A percentile compares a stretch with the other conserved stretches of the same genome.
These are phyloP conservation scores for Alfaro cultratus DNA, from an alignment of 2,797 vertebrate genomes.

Conservation along the genomic window DNA sequence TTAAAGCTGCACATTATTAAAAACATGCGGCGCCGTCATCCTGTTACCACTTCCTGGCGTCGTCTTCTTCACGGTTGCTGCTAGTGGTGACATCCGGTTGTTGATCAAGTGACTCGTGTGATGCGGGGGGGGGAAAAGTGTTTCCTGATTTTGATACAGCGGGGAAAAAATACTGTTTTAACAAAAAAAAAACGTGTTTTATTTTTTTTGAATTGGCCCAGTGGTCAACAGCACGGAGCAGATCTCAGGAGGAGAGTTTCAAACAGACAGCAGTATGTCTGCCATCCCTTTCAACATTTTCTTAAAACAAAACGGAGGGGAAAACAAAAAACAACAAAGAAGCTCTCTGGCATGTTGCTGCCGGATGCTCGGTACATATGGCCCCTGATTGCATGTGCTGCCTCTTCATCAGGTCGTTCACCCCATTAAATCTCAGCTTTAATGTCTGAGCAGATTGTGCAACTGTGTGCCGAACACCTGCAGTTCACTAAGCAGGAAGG, in stretches of 20 bases:
- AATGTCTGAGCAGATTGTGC: conserved; percentile 16
- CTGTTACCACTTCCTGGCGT: too few species aligned
- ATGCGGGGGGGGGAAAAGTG: too few species aligned
- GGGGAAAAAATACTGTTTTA: too few species aligned
- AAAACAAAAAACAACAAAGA: conserved; percentile 9
- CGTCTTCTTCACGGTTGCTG: too few species aligned
- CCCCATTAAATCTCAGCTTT: neutral
- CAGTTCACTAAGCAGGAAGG: conserved; percentile 26
- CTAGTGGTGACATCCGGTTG: too few species aligned
- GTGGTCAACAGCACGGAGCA: conserved; percentile 18
- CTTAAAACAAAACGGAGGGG: conserved; percentile 31
- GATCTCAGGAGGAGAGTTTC: conserved; percentile 48
- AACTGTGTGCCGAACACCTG: conserved; percentile 12
- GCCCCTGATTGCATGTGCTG: neutral
- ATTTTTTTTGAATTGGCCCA: too few species aligned
- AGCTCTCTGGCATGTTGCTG: conserved; percentile 15
- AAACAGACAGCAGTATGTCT: conserved; percentile 35
- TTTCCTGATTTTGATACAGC: too few species aligned
- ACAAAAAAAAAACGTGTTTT: too few species aligned
- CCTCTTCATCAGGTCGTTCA: conserved; percentile 16
- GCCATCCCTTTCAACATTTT: conserved; percentile 28
- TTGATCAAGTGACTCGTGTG: too few species aligned
- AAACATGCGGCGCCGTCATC: too few species aligned
- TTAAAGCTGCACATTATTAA: neutral
- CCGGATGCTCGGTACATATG: conserved; percentile 18